These are phyloP conservation scores for Mus minutoides DNA, from an alignment of 2,797 vertebrate genomes.

Conservation along the genomic window DNA sequence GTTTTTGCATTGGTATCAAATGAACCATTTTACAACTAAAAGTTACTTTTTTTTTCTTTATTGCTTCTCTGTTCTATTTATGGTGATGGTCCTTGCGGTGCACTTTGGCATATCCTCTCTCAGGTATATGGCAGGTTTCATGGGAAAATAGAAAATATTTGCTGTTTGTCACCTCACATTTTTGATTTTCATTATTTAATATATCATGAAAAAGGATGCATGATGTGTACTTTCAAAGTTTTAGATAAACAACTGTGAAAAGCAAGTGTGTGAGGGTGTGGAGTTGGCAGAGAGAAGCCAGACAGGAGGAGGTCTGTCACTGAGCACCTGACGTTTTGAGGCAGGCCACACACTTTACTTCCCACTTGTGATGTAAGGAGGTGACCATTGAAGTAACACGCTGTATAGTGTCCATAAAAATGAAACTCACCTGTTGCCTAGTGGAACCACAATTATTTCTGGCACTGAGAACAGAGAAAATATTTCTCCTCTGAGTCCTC, in stretches of 20 bases:
- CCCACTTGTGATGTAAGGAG: neutral
- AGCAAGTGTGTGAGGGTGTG: neutral
- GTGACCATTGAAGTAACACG: neutral
- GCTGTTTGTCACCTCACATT: neutral
- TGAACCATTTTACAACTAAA: conserved; percentile 2
- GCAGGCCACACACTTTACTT: neutral
- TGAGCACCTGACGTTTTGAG: neutral
- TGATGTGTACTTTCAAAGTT: neutral
- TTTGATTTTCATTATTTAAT: conserved; percentile 28
- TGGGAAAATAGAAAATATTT: neutral
- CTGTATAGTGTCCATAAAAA: neutral
- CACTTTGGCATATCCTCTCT: neutral
- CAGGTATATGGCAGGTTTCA: neutral
- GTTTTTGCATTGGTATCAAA: neutral
- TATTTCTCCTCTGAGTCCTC: conserved; percentile 45
- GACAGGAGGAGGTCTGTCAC: neutral
- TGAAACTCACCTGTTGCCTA: conserved; percentile 30
- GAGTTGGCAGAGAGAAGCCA: neutral
- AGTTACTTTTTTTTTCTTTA: neutral
- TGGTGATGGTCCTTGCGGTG: neutral
- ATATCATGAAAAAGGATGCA: neutral
- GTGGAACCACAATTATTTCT: conserved; percentile 21
- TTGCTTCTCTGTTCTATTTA: neutral
- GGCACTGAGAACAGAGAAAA: conserved; percentile 23
- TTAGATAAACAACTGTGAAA: conserved; percentile 43